These are phyloP conservation scores for Podarcis muralis DNA, from an alignment of 2,113 vertebrate genomes.

Conservation along the genomic window DNA sequence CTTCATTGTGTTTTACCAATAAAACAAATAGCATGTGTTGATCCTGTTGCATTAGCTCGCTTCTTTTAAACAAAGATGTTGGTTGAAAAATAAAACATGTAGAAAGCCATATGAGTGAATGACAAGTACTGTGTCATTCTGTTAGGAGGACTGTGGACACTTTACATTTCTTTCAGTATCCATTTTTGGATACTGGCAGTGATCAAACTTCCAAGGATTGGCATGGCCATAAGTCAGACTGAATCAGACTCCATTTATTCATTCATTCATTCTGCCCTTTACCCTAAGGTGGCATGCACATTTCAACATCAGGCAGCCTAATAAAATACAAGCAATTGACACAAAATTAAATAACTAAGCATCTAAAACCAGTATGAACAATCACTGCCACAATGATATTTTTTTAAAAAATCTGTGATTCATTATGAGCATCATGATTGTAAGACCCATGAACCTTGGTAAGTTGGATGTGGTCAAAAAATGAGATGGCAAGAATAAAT, in stretches of 20 bases:
- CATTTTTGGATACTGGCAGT: background rate
- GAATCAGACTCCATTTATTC: background rate
- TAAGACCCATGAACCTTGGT: too few species aligned
- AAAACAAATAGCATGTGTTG: background rate
- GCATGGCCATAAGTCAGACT: background rate
- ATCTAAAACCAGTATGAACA: too few species aligned
- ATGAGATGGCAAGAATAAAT: too few species aligned
- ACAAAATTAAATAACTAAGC: too few species aligned
- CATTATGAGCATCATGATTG: background rate
- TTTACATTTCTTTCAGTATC: background rate
- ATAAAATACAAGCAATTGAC: too few species aligned
- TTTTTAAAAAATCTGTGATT: too few species aligned
- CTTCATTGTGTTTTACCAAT: constrained; percentile 43
- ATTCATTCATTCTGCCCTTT: too few species aligned
- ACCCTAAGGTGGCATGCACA: too few species aligned
- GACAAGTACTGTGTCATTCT: background rate
- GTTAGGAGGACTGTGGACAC: background rate
- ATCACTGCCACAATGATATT: too few species aligned
- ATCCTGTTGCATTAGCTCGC: background rate
- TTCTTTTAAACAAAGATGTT: background rate
- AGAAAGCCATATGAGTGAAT: background rate
- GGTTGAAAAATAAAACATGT: background rate
- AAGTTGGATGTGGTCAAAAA: too few species aligned
- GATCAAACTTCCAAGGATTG: background rate
- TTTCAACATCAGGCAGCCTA: too few species aligned